A percentile compares a stretch with the other conserved stretches of the same genome.
Conservation (phyloP, 2,113 vertebrate genomes). For the Gobius niger region DNA sequence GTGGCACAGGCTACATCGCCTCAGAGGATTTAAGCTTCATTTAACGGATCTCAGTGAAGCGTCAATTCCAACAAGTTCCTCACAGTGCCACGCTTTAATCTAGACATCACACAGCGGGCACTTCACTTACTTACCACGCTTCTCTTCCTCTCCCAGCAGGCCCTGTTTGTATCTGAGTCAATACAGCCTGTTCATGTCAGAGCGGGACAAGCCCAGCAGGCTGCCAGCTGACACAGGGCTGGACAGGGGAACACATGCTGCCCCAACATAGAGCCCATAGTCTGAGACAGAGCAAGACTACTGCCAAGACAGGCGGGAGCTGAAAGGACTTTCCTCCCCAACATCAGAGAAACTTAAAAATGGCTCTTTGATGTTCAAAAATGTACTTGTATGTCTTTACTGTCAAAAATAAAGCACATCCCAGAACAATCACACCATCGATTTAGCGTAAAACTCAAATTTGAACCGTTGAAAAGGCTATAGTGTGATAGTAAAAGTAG, state of each 20-base stretch:
- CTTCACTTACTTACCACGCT: neutral
- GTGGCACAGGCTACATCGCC: constrained; percentile 3
- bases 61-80: neutral
- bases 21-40: constrained; percentile 19
- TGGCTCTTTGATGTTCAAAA: neutral
- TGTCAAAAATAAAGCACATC: too few species aligned
- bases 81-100: constrained; percentile 7
- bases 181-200: constrained; percentile 19
- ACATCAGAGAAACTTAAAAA: neutral
- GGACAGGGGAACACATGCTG: constrained; percentile 49
- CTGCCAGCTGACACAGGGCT: constrained; percentile 41
- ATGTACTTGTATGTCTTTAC: neutral
- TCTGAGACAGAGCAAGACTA: constrained; percentile 12
- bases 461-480: too few species aligned
- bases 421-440: too few species aligned
- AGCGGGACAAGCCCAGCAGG: constrained; percentile 33
- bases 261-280: constrained; percentile 31
- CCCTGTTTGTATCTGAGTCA: constrained; percentile 5
- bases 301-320: constrained; percentile 47
- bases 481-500: too few species aligned
- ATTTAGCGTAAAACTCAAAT: too few species aligned
- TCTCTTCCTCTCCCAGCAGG: neutral
- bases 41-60: constrained; percentile 1
- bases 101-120: constrained; percentile 4
- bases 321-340: neutral